A percentile compares a stretch with the other conserved stretches of the same genome.
Conservation (phyloP, 2,888 invertebrate species). For the Trissonchulus sp. region DNA sequence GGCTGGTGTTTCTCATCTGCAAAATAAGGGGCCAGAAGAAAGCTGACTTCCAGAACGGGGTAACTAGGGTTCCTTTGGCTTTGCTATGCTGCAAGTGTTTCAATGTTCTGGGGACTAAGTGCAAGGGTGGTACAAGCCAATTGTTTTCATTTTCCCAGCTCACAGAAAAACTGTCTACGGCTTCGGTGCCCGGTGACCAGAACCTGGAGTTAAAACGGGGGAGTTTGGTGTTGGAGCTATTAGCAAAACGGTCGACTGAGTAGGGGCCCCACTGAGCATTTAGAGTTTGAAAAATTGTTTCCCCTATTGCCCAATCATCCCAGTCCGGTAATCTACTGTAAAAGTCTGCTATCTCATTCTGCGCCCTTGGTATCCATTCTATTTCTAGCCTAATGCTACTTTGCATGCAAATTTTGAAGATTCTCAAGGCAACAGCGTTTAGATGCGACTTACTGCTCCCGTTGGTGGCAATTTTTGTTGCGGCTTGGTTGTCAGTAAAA, state of each 20-base stretch:
- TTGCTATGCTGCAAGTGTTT: constrained; percentile 1
- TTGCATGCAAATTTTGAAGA: neutral
- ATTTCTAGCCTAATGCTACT: neutral
- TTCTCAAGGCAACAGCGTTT: neutral
- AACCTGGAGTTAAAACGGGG: neutral
- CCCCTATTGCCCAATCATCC: neutral
- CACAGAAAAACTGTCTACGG: neutral
- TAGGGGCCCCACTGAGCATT: constrained; percentile 1
- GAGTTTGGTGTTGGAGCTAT: neutral
- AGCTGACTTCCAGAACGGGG: neutral
- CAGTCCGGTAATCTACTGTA: constrained; percentile 6
- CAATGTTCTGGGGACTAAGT: neutral
- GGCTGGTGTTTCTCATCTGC: too few species aligned
- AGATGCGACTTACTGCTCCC: too few species aligned
- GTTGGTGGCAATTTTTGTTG: neutral
- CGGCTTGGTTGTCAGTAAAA: constrained; percentile 10
- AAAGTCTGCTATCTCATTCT: constrained; percentile 7
- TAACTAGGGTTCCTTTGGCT: neutral
- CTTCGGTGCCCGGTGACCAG: constrained; percentile 1
- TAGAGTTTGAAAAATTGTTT: neutral
- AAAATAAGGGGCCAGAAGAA: neutral
- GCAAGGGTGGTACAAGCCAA: neutral
- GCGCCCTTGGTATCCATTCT: constrained; percentile 2
- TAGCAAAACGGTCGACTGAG: neutral
- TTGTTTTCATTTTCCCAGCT: neutral